Evolutionary conservation across 2,888 invertebrate genomes (phyloP), one percentile per base, ranked within the genome.

Genomic region (Heteromurus nitidus): DNA sequence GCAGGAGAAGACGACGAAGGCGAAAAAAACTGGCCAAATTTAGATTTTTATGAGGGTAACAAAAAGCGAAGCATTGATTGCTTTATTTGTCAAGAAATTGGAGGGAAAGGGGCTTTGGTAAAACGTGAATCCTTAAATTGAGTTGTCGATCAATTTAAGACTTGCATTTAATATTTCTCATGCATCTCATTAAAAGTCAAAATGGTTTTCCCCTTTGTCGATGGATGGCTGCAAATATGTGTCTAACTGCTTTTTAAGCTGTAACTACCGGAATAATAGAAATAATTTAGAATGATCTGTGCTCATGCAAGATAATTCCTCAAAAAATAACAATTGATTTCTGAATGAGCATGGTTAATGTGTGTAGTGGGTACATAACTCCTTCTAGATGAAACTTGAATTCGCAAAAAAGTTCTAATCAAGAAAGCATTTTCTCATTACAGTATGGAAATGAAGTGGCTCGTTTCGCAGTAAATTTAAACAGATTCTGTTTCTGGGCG

Each of bases 31-130:
- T 36, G 68, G 24, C 28, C 18, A 68, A 60, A 50, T 62, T 62
- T 44, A 28, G 30, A 62, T 70, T 72, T 65, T 72, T 64, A 79
- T 79, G 70, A 79, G 47, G 70, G 65, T 53, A 65, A 47, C 58
- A 58, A 58, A 30, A 47, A 31, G 22, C 36, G 18, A 28, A 11
- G 13, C 24, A 22, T 58, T 67, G 79, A 79, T 79, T 79, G 67
- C 79, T 79, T 79, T 79, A 79, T 79, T 79, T 79, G 47, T 69
- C 76, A 77, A 31, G 36, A n/a, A n/a, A n/a, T n/a, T n/a, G n/a
- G n/a, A n/a, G n/a, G n/a, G n/a, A n/a, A n/a, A n/a, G n/a, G n/a
- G n/a, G n/a, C n/a, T n/a, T n/a, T n/a, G n/a, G n/a, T 69, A 60
- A 69, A 69, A 77, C 76, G 69, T 69, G 76, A 60, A 68, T 77